Evolutionary conservation across 2,888 invertebrate genomes (phyloP), one percentile per base, ranked within the genome.

Genomic region (Psylliodes chrysocephalus): DNA sequence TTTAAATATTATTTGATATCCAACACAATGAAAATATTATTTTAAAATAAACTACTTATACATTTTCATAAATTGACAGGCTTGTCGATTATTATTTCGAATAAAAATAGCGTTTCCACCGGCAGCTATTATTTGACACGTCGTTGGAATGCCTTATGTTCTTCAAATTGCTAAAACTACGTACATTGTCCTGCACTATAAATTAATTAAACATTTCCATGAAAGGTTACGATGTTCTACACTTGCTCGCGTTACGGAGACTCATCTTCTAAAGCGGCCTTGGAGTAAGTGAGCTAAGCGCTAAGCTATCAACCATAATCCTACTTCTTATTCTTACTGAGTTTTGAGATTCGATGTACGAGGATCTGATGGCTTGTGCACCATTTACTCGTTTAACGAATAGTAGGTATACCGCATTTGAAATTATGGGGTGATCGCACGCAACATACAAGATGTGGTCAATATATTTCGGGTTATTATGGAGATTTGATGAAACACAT

Each of bases 261-360:
- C 71, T 75, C 75, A 75, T 75, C 75, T 75, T 75, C 73, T 71
- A 61, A 67, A 51, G 71, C 73, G 75, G 70, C 75, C 75, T 75
- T 75, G 75, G 73, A 71, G 12, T 12, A 35, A 35, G 35, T 35
- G 35, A 33, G 35, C 35, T 4, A 22, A n/a, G n/a, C n/a, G n/a
- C n/a, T 33, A 68, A 33, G 6, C 2, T 10, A 33, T 33, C 10
- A 33, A 33, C 6, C 10, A 33, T 6, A 8, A 33, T 3, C 3
- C n/a, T n/a, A 2, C 22, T 30, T 30, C 30, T 30, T 30, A 30
- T 30, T 30, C 30, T 30, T 30, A 10, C 35, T 14, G n/a, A 35
- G 3, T 35, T 35, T 14, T 35, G 12, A 14, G 35, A 14, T 35
- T 35, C 14, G 12, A 35, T 35, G 14, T 35, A 35, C 2, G 10